These are phyloP conservation scores for Irena cyanogastra DNA, from an alignment of 2,113 vertebrate genomes.

Conservation along the genomic window DNA sequence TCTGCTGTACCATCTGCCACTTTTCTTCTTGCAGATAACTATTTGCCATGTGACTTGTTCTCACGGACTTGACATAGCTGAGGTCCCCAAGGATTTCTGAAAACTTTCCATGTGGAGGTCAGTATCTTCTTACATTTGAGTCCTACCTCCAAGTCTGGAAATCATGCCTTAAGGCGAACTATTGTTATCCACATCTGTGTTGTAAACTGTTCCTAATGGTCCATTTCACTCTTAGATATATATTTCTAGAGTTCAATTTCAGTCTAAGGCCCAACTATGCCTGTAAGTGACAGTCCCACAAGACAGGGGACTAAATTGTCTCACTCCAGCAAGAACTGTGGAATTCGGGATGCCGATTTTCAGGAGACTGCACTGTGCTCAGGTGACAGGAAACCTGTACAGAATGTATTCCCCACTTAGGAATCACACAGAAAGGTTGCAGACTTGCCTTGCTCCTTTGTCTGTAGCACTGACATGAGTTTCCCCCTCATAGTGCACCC, in stretches of 20 bases:
- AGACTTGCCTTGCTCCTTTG: neutral
- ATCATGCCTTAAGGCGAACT: neutral
- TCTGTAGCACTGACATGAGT: neutral
- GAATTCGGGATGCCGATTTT: neutral
- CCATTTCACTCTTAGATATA: neutral
- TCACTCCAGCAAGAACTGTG: neutral
- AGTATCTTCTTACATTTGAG: neutral
- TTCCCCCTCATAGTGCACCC: neutral
- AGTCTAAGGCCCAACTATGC: neutral
- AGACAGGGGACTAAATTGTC: neutral
- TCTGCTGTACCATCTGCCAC: neutral
- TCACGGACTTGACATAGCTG: neutral
- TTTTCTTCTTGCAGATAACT: neutral
- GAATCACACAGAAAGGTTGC: neutral
- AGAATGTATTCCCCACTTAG: neutral
- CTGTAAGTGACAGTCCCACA: neutral
- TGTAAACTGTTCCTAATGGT: neutral
- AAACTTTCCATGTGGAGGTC: neutral
- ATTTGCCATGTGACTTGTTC: neutral
- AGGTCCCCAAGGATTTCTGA: neutral
- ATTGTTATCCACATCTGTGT: neutral
- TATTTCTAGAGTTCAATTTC: neutral
- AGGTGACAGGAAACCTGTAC: neutral
- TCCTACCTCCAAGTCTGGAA: neutral
- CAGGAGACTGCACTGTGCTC: neutral